Percentiles rank a stretch among this genome's conserved stretches.
These are phyloP conservation scores for Euzetes globulus DNA, from an alignment of 2,888 invertebrate species.

Conservation along the genomic window DNA sequence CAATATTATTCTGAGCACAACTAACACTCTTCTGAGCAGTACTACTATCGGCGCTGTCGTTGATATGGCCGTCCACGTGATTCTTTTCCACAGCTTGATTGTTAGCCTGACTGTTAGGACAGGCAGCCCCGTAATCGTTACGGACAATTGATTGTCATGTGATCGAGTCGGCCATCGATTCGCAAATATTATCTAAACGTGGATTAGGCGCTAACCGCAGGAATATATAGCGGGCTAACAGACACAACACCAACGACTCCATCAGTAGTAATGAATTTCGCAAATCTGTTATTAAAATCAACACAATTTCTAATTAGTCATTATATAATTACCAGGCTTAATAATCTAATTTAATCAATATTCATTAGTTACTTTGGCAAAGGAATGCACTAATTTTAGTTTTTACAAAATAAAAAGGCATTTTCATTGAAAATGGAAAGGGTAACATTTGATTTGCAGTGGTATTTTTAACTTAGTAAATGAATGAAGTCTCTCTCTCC, in stretches of 20 bases:
- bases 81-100: neutral
- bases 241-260: conserved; percentile 40
- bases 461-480: no score
- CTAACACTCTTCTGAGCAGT: neutral
- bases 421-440: no score
- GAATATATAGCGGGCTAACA: conserved; percentile 40
- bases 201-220: conserved; percentile 37
- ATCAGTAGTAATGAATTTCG: conserved; percentile 41
- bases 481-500: no score
- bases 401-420: no score
- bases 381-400: no score
- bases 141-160: conserved; percentile 33
- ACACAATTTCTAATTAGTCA: no score
- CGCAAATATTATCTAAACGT: neutral
- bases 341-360: no score
- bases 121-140: neutral
- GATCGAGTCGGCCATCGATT: conserved; percentile 31
- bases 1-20: neutral
- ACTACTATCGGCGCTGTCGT: neutral
- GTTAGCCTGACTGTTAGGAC: neutral
- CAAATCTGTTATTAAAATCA: conserved; percentile 38
- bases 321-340: no score
- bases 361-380: no score
- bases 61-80: neutral
- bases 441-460: no score